phyloP scores from a whole-genome alignment of 53 echinoderm and acorn worm species.

The Patiria pectinifera region DNA sequence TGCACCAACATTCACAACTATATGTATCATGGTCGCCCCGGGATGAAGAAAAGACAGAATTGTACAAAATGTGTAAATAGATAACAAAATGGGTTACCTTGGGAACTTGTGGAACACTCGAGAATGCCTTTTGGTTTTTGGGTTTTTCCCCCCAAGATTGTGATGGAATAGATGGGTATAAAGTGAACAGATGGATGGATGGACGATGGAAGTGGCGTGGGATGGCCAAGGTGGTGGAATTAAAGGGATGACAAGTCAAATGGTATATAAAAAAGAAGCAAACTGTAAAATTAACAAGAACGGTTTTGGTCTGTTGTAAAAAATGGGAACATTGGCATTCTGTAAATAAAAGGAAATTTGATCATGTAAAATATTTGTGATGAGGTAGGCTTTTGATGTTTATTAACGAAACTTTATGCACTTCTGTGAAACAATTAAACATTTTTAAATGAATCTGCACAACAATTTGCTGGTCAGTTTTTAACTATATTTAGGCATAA shows the following conservation, averaged over 20 bases:
- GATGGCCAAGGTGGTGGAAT: neutral
- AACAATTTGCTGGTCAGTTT: too few species aligned
- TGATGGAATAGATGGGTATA: slow-evolving; percentile 34
- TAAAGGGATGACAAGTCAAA: slow-evolving; percentile 26
- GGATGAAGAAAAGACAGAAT: neutral
- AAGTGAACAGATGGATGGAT: slow-evolving; percentile 27
- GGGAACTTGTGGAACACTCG: slow-evolving; percentile 23
- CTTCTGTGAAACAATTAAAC: neutral
- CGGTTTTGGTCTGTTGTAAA: neutral
- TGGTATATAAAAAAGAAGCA: neutral
- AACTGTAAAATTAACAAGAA: neutral
- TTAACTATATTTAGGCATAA: too few species aligned
- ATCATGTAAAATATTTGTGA: neutral
- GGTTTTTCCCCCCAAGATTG: neutral
- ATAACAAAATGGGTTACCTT: slow-evolving; percentile 33
- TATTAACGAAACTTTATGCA: neutral
- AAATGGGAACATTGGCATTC: slow-evolving; percentile 26
- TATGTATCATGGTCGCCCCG: neutral
- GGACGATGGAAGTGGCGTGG: neutral
- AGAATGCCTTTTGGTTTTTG: neutral
- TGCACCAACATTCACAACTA: neutral
- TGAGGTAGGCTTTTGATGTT: neutral
- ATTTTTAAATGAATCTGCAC: too few species aligned
- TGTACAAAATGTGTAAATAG: neutral
- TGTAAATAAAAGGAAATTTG: neutral